A percentile compares a stretch with the other conserved stretches of the same genome.
Conservation (phyloP, 2,888 invertebrate species). For the Pristionchus fissidentatus region DNA sequence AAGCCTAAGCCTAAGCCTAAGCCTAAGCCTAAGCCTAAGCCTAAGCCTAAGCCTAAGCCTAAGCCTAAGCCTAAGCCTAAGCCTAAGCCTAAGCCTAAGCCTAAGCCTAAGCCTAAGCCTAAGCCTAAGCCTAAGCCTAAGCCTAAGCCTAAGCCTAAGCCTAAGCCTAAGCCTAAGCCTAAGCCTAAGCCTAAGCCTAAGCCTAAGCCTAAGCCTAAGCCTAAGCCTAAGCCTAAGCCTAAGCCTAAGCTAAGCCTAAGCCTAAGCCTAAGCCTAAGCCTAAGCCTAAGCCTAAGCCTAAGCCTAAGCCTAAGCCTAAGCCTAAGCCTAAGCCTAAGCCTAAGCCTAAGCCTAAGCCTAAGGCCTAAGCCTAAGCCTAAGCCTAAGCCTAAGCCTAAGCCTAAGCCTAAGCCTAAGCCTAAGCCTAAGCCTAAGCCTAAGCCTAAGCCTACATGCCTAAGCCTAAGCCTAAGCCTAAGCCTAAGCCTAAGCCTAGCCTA, state of each 20-base stretch:
- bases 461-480: slow-evolving; percentile 13
- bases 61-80: neutral
- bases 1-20: neutral
- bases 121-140: slow-evolving; percentile 14
- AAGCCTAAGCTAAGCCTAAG: slow-evolving; percentile 14
- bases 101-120: slow-evolving; percentile 14
- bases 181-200: slow-evolving; percentile 8
- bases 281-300: slow-evolving; percentile 47
- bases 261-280: slow-evolving; percentile 26
- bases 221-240: slow-evolving; percentile 14
- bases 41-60: slow-evolving; percentile 14
- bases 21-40: slow-evolving; percentile 14
- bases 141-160: slow-evolving; percentile 14
- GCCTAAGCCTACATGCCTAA: slow-evolving; percentile 9
- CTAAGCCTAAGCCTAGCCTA: slow-evolving; percentile 3
- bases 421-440: neutral
- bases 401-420: slow-evolving; percentile 32
- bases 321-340: slow-evolving; percentile 50
- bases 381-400: slow-evolving; percentile 50
- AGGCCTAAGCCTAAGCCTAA: slow-evolving; percentile 53
- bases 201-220: neutral
- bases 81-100: neutral
- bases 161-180: slow-evolving; percentile 14
- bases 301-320: slow-evolving; percentile 48
- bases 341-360: slow-evolving; percentile 51